Evolutionary conservation across 2,888 invertebrate genomes (phyloP).

Genomic region (Eupsilia transversa): DNA sequence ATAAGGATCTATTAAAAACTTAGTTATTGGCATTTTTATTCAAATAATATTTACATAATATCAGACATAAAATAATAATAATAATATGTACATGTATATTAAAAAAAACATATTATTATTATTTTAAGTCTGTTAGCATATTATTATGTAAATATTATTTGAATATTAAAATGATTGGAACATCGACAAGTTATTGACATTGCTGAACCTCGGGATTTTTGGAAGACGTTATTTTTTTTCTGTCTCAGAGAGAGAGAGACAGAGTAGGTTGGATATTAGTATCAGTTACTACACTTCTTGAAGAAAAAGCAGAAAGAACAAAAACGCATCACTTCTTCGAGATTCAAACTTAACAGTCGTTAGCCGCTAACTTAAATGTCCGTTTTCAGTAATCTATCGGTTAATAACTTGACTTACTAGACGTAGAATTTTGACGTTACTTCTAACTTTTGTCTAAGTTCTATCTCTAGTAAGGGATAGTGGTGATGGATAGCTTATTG

Average conservation of each 20-base stretch:
- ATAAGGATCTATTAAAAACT: background rate
- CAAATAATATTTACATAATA: too few relatives aligned
- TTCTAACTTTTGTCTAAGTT: background rate
- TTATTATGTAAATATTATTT: too few relatives aligned
- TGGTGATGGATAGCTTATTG: background rate
- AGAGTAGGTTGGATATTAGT: background rate
- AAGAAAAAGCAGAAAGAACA: background rate
- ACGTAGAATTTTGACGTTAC: background rate
- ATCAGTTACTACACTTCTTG: too few relatives aligned
- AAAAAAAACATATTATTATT: too few relatives aligned
- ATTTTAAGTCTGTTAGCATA: too few relatives aligned
- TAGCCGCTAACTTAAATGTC: conserved; percentile 1
- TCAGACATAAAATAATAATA: too few relatives aligned
- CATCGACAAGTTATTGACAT: too few relatives aligned
- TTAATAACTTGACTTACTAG: background rate
- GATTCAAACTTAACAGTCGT: conserved; percentile 4
- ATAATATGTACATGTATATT: too few relatives aligned
- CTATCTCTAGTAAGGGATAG: background rate
- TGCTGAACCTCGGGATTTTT: background rate
- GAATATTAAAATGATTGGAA: too few relatives aligned
- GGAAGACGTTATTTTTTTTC: background rate
- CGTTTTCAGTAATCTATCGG: background rate
- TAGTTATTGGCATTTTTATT: background rate
- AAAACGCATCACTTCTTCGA: background rate
- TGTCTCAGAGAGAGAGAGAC: background rate